These are phyloP conservation scores for Anneissia japonica DNA, from an alignment of 35 echinoderm and acorn worm species.

Conservation along the genomic window DNA sequence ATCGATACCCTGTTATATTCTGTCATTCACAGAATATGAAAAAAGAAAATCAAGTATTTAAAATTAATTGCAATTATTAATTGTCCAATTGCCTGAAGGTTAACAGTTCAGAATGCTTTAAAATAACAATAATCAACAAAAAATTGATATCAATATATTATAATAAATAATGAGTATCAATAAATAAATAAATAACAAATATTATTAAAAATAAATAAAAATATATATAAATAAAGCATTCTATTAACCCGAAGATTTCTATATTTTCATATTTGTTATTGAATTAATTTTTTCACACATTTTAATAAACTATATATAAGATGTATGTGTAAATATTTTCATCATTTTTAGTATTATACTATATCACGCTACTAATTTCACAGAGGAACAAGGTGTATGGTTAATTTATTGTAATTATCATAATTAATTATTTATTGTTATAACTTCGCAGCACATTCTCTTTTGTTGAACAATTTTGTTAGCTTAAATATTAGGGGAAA, in stretches of 20 bases:
- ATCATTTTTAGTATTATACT: background rate
- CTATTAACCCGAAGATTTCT: background rate
- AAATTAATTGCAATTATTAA: background rate
- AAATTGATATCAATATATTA: background rate
- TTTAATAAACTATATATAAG: background rate
- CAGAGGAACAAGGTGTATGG: background rate
- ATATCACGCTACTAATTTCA: background rate
- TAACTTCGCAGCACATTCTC: background rate
- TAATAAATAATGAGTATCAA: background rate
- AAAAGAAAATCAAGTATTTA: background rate
- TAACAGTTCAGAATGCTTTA: too few species aligned
- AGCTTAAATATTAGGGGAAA: too few species aligned
- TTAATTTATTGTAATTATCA: background rate
- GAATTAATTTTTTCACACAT: background rate
- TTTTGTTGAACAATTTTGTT: background rate
- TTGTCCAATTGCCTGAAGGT: background rate
- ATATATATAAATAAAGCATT: background rate
- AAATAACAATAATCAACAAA: background rate
- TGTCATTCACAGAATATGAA: too few species aligned
- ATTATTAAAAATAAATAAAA: background rate
- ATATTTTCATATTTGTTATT: background rate
- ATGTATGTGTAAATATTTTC: background rate
- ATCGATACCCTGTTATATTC: background rate
- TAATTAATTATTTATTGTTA: background rate
- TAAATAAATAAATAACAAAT: background rate